phyloP scores from a whole-genome alignment of 92 coral and sea anemone species.

The Bergia sp. region DNA sequence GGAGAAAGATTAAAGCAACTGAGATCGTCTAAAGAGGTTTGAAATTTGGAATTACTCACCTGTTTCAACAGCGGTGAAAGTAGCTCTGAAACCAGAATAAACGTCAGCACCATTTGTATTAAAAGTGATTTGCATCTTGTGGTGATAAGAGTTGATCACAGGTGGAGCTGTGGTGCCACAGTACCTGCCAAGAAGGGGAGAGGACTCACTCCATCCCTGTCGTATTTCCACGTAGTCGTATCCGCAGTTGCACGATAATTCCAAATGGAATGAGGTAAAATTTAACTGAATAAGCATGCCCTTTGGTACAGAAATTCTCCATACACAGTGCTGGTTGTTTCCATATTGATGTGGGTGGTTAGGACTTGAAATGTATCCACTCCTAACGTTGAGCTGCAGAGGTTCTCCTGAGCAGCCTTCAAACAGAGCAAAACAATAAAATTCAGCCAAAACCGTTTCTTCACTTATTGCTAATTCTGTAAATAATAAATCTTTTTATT shows the following conservation, averaged over 20 bases:
- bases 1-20: no score
- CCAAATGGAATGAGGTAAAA: constrained; percentile 82
- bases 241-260: constrained; percentile 53
- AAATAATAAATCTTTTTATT: no score
- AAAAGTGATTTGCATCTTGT: background rate
- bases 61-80: background rate
- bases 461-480: no score
- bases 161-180: constrained; percentile 78
- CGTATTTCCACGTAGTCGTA: constrained; percentile 78
- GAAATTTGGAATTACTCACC: background rate
- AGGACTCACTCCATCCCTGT: constrained; percentile 68
- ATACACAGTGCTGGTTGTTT: constrained; percentile 69
- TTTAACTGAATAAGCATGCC: constrained; percentile 68
- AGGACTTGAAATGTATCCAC: constrained; percentile 80
- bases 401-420: background rate
- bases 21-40: no score
- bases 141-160: background rate
- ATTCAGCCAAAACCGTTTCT: no score
- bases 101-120: background rate
- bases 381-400: constrained; percentile 42
- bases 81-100: background rate
- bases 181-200: constrained; percentile 79
- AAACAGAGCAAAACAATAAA: no score
- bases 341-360: constrained; percentile 70
- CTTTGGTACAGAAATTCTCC: constrained; percentile 76